Base-by-base conservation (phyloP, 2,888 invertebrate species). In the Polylopha cassiicola region DNA sequence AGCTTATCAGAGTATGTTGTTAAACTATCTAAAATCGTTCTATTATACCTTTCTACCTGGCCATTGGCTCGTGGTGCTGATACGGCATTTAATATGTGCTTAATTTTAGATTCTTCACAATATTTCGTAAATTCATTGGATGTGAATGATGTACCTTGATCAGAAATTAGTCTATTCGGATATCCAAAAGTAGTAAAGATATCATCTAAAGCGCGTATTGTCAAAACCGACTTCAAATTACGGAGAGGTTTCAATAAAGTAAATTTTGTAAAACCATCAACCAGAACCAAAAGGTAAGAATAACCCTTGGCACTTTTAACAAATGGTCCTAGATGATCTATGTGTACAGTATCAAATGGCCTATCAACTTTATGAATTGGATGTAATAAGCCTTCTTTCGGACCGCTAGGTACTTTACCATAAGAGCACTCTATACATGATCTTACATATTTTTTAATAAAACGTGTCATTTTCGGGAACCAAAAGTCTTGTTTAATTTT, bases 311-410 rank as follows among this genome's bases (percentile, higher is more conserved):
- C 6, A 43, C 50, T 48, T 11, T 17, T 27, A 2, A 37, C 27
- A 37, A 50, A 50, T 3, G 50, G 45, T 6, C 44, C 47, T 8
- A 42, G 16, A 11, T 49, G 47, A 14, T 47, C 43, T 1, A 37
- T 21, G 23, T 45, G 43, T 9, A 43, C 17, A 3, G 39, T 36
- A 9, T 38, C 18, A 17, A 39, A 44, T n/a, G 39, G 41, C 3
- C 6, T 29, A 1, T 15, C 8, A n/a, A 9, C 21, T 23, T 26
- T 37, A 4, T n/a, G 24, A n/a, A 44, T 44, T 6, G 37, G 44
- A 13, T 44, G 37, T 2, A 44, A 11, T 2, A 16, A 39, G 3
- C 30, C 42, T 17, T 36, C 20, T 14, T 37, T 21, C 3, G 10
- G 17, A 2, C 42, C 38, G 5, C 23, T 10, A 1, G 39, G 39